Conservation (phyloP, 1,140 invertebrate genomes). For the Heliconius himera region DNA sequence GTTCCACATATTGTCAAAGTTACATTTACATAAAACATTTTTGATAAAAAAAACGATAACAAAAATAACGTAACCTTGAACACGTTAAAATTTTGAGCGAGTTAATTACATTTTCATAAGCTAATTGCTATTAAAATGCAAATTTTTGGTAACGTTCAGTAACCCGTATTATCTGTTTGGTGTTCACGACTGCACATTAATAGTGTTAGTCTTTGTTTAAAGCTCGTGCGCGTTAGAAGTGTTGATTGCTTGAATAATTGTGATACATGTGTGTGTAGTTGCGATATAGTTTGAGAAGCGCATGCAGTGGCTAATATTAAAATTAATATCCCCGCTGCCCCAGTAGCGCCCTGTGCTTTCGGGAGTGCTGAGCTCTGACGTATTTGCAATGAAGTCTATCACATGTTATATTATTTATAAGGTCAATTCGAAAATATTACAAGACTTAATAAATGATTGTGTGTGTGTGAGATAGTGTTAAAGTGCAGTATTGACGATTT, state of each 20-base stretch:
- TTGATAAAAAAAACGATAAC: neutral
- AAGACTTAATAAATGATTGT: conserved; percentile 66
- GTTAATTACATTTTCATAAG: conserved; percentile 24
- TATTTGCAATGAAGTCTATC: conserved; percentile 66
- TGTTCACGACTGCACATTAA: conserved; percentile 17
- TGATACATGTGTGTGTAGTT: conserved; percentile 6
- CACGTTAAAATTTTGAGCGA: conserved; percentile 5
- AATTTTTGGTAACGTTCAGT: conserved; percentile 25
- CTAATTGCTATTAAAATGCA: conserved; percentile 27
- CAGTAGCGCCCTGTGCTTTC: conserved; percentile 72
- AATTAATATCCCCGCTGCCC: conserved; percentile 74
- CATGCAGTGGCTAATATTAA: conserved; percentile 76
- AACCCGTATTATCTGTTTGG: conserved; percentile 25
- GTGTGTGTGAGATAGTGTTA: conserved; percentile 72
- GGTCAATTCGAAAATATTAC: conserved; percentile 51
- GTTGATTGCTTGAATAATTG: conserved; percentile 20
- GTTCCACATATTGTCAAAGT: conserved; percentile 68
- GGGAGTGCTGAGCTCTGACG: conserved; percentile 58
- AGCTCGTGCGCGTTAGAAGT: conserved; percentile 10
- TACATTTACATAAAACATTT: neutral
- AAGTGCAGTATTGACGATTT: conserved; percentile 33
- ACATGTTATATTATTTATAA: conserved; percentile 60
- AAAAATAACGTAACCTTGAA: neutral
- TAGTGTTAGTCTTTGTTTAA: conserved; percentile 22
- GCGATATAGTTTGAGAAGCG: conserved; percentile 64